Conservation (phyloP, 2,888 invertebrate genomes). For the Lamellibrachia satsuma region DNA sequence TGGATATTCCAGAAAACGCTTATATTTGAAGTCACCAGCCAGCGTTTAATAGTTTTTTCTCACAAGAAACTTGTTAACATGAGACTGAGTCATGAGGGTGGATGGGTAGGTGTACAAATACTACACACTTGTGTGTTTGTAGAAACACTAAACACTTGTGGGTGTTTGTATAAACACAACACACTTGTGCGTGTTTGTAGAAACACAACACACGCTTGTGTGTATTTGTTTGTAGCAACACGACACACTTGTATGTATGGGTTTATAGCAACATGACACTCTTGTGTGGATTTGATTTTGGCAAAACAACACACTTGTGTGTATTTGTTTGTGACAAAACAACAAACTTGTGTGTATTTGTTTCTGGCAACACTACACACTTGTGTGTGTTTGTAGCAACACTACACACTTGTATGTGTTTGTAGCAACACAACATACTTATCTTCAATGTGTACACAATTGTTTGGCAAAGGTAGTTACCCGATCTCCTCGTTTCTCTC, state of each 20-base stretch:
- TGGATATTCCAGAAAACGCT: no score
- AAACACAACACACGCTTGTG: neutral
- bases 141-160: conserved; percentile 86
- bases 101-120: no score
- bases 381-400: neutral
- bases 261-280: neutral
- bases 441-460: no score
- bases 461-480: no score
- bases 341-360: conserved; percentile 97
- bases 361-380: conserved; percentile 91
- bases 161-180: conserved; percentile 98
- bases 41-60: no score
- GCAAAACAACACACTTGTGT: neutral
- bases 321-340: conserved; percentile 69
- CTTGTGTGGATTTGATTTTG: neutral
- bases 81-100: no score
- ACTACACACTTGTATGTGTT: neutral
- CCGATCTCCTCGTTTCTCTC: no score
- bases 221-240: neutral
- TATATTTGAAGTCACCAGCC: no score
- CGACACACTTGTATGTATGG: conserved; percentile 72
- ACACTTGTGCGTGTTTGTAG: conserved; percentile 69
- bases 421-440: no score
- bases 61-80: no score
- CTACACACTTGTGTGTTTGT: neutral